Base-by-base conservation (phyloP, 1,140 invertebrate species). In the Rhyacophila brunnea region DNA sequence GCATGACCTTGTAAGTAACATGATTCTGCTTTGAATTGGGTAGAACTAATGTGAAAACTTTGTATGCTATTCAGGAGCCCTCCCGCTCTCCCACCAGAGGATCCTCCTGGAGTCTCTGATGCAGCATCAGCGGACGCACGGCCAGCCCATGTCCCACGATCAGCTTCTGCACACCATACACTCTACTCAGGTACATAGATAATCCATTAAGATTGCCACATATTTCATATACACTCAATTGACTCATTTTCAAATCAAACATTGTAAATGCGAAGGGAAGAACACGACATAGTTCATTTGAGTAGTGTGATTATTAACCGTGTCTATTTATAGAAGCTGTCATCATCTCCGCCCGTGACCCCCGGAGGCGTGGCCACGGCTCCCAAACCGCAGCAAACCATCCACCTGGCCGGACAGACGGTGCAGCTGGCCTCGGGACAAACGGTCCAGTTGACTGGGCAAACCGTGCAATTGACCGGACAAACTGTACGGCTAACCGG, bases 141-240 rank as follows among this genome's bases (percentile, higher is more conserved):
- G 62, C 18, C 62, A 65, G 42, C 62, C 62, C 32, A 65, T 65
- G 58, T 49, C 62, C 5, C 62, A 57, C 20, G 62, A 65, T 46
- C 62, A 65, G 35, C 58, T 65, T 36, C 38, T 60, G 9, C 62
- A 65, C 35, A 65, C 62, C 13, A 65, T 65, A 42, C 52, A 65
- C 46, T 58, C 58, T 2, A 60, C 62, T 0, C 62, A 64, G 45
- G 62, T 64, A 40, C 17, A n/a, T n/a, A n/a, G n/a, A n/a, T n/a
- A n/a, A n/a, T n/a, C n/a, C n/a, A n/a, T n/a, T n/a, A n/a, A n/a
- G n/a, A n/a, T n/a, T n/a, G n/a, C n/a, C n/a, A n/a, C n/a, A n/a
- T n/a, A n/a, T n/a, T n/a, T n/a, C n/a, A n/a, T n/a, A n/a, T n/a
- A n/a, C n/a, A n/a, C n/a, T n/a, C n/a, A n/a, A n/a, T n/a, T n/a